phyloP scores from a whole-genome alignment of 1,140 invertebrate species.

The Pollicipes pollicipes region DNA sequence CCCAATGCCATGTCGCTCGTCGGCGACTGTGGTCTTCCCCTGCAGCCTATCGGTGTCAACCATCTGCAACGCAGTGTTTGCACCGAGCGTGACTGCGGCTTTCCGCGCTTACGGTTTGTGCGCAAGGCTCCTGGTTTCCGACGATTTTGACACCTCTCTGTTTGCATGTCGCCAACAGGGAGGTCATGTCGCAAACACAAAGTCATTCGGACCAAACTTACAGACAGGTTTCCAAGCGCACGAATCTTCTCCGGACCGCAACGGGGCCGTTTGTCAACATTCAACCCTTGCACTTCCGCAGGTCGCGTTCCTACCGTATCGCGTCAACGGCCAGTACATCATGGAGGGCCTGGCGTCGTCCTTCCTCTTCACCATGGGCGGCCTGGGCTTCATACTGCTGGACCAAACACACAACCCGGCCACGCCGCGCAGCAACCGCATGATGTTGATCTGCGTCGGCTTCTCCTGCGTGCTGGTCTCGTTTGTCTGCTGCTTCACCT shows the following conservation, averaged over 20 bases:
- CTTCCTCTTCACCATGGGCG: conserved; percentile 88
- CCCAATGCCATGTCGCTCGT: too few species aligned
- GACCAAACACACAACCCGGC: conserved; percentile 82
- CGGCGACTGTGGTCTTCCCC: too few species aligned
- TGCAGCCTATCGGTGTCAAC: too few species aligned
- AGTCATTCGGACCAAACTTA: conserved; percentile 6
- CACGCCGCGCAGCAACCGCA: conserved; percentile 78
- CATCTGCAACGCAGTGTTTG: too few species aligned
- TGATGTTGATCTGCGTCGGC: conserved; percentile 57
- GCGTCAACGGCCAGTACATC: conserved; percentile 96
- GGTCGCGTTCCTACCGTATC: conserved; percentile 95
- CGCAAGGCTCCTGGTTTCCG: too few species aligned
- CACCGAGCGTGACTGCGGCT: too few species aligned
- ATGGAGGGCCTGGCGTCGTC: conserved; percentile 95
- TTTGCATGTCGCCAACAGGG: conserved; percentile 9
- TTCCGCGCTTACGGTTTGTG: too few species aligned
- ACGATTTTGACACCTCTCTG: conserved; percentile 4
- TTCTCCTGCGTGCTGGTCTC: conserved; percentile 84
- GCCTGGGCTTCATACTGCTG: conserved; percentile 87
- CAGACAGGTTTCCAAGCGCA: too few species aligned
- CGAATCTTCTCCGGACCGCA: neutral
- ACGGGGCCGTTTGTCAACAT: neutral
- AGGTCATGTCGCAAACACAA: neutral
- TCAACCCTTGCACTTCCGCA: too few species aligned
- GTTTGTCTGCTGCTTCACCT: conserved; percentile 91